A percentile compares a stretch with the other conserved stretches of the same genome.
Conservation (phyloP, 35 echinoderm and acorn worm genomes). For the Acanthaster planci region DNA sequence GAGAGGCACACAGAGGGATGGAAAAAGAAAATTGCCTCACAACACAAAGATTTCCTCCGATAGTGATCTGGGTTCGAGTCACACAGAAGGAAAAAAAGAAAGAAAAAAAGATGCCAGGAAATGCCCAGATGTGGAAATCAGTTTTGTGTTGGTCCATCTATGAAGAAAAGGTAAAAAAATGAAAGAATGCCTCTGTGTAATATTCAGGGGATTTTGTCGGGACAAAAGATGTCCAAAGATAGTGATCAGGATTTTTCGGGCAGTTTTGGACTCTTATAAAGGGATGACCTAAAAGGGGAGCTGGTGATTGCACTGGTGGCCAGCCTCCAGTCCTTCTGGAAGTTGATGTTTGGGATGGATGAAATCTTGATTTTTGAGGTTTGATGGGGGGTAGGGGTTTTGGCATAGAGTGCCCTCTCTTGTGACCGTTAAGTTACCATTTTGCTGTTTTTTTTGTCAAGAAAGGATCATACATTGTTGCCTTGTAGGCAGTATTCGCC, state of each 20-base stretch:
- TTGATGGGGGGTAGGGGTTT: no score
- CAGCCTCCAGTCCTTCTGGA: neutral
- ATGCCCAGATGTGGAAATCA: neutral
- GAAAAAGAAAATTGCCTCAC: neutral
- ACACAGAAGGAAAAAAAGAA: neutral
- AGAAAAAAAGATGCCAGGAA: neutral
- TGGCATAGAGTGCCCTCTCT: no score
- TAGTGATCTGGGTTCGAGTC: conserved; percentile 1
- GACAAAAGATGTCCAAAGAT: neutral
- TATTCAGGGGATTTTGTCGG: conserved; percentile 1
- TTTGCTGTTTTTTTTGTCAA: no score
- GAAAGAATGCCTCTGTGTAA: neutral
- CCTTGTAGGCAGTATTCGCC: no score
- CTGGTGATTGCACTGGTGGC: no score
- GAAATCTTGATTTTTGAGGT: neutral
- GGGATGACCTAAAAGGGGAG: no score
- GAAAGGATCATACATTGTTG: no score
- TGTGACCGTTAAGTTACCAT: no score
- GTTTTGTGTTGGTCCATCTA: neutral
- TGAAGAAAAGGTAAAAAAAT: neutral
- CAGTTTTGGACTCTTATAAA: neutral
- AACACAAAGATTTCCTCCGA: conserved; percentile 10
- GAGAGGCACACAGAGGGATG: neutral
- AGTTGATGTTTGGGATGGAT: neutral
- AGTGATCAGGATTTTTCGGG: neutral